Percentiles rank a stretch among this genome's conserved stretches.
phyloP scores from a whole-genome alignment of 2,888 invertebrate species.

The Parascotia fuliginaria region DNA sequence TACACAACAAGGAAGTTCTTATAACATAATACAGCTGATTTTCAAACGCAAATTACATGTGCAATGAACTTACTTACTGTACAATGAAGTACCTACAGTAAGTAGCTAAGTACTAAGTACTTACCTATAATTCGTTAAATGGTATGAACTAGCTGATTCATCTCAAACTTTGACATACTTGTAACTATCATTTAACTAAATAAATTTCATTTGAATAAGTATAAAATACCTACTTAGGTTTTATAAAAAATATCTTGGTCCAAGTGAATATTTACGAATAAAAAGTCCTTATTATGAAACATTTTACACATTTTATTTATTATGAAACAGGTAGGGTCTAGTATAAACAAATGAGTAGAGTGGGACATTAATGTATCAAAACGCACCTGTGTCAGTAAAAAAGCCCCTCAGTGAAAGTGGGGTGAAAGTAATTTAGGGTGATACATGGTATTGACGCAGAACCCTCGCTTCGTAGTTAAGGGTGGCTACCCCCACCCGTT shows the following conservation, averaged over 20 bases:
- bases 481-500: conserved; percentile 25
- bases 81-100: too few relatives aligned
- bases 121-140: too few relatives aligned
- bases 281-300: background rate
- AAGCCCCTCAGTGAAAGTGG: conserved; percentile 56
- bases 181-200: background rate
- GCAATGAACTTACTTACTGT: too few relatives aligned
- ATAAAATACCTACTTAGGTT: too few relatives aligned
- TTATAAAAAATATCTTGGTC: conserved; percentile 12
- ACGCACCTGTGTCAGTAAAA: conserved; percentile 63
- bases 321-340: conserved; percentile 13
- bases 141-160: background rate
- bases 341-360: conserved; percentile 31
- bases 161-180: background rate
- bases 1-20: too few relatives aligned
- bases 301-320: background rate
- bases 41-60: too few relatives aligned
- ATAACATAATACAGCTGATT: too few relatives aligned
- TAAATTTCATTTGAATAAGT: conserved; percentile 4
- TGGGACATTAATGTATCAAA: conserved; percentile 45
- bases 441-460: conserved; percentile 62
- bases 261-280: too few relatives aligned
- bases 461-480: conserved; percentile 48
- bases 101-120: too few relatives aligned
- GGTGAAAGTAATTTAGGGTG: conserved; percentile 78